Base-by-base conservation (phyloP, 2,797 vertebrate genomes). In the Chaetophractus vellerosus region DNA sequence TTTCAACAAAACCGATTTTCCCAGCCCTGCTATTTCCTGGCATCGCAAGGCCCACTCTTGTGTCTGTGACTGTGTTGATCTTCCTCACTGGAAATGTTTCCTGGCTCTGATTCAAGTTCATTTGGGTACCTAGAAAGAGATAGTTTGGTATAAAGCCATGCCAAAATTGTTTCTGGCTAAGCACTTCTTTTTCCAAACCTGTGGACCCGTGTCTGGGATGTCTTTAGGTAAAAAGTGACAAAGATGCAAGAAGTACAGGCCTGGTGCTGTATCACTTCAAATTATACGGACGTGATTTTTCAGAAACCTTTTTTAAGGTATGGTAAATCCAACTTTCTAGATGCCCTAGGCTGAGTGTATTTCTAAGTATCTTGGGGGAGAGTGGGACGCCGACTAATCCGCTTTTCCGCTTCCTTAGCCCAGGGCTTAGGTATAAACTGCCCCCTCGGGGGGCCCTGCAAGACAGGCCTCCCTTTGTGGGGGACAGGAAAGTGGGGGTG, bases 261-360 rank as follows among this genome's bases (percentile, higher is more conserved):
- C 92, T 97, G 97, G 95, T 95, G 96, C 96, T 98, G 94, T 97
- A 97, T 97, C 97, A 96, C 97, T 98, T 97, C 97, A 98, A 98
- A 97, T 97, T 95, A 98, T 97, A 96, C 85, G 97, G 95, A 96
- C 41, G 1, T 76, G 87, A 85, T 98, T 98, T 57, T 98, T 98
- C 97, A 98, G 97, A 97, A 98, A 96, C 82, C 72, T 96, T 97
- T 98, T 98, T 94, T 96, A 98, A 98, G 96, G 93, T 97, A 93
- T 83, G 98, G 97, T 97, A 98, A 98, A 98, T 98, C 97, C 38
- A 1, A 93, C 92, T 97, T 98, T 98, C 96, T 95, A 96, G 98
- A 97, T 97, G 96, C 97, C 97, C 97, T 98, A 96, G 97, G 97
- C 97, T 98, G 93, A 96, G 93, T 98, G 98, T 98, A 98, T 98